Conservation (phyloP, 2,888 invertebrate species). For the Gasteruption jaculator region DNA sequence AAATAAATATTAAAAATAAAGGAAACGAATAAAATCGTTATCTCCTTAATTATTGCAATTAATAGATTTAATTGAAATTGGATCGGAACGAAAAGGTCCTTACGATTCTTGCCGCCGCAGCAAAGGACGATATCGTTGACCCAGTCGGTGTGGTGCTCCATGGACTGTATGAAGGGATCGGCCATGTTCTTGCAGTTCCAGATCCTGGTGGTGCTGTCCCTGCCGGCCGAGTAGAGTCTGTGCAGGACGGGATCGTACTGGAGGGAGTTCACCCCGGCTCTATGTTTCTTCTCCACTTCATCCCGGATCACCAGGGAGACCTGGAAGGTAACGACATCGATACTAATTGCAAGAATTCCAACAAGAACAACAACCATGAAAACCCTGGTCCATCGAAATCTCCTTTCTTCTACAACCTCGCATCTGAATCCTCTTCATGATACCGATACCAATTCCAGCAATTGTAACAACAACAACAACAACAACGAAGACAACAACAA, state of each 20-base stretch:
- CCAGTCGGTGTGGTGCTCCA: slow-evolving; percentile 99
- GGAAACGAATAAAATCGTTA: slow-evolving; percentile 4
- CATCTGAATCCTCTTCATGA: too few species aligned
- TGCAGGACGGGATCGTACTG: slow-evolving; percentile 86
- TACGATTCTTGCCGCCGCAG: slow-evolving; percentile 92
- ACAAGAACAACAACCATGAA: too few species aligned
- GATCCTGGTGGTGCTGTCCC: slow-evolving; percentile 95
- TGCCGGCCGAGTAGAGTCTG: slow-evolving; percentile 90
- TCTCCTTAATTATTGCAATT: not conserved
- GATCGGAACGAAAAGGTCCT: slow-evolving; percentile 39
- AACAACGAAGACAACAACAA: too few species aligned
- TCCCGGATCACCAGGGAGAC: slow-evolving; percentile 98
- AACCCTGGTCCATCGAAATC: too few species aligned
- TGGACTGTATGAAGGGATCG: slow-evolving; percentile 85
- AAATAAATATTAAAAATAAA: not conserved
- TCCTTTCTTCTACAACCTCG: too few species aligned
- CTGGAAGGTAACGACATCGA: slow-evolving; percentile 54
- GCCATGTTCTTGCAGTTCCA: slow-evolving; percentile 66
- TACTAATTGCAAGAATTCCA: too few species aligned
- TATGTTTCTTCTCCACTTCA: slow-evolving; percentile 88
- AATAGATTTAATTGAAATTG: not conserved
- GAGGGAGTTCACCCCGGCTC: slow-evolving; percentile 93
- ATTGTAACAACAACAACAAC: too few species aligned
- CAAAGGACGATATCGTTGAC: slow-evolving; percentile 98
- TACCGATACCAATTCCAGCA: too few species aligned